Conservation (phyloP, 2,888 invertebrate genomes). For the Cataglyphis altisquamis region DNA sequence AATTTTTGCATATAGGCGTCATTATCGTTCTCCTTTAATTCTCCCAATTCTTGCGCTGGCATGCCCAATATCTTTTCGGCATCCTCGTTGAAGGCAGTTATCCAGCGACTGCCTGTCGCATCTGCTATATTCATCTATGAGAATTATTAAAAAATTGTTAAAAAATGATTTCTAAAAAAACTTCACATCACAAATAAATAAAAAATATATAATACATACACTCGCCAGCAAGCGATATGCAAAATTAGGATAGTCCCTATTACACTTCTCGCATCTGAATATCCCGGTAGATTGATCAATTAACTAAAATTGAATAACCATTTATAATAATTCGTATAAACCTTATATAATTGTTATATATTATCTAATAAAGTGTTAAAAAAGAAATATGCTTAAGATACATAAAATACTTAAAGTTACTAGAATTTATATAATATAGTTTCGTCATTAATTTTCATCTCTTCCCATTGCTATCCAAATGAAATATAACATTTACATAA, state of each 20-base stretch:
- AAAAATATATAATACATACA: slow-evolving; percentile 87
- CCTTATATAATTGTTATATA: background rate
- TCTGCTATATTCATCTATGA: slow-evolving; percentile 95
- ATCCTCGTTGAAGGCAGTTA: slow-evolving; percentile 95
- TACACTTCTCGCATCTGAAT: slow-evolving; percentile 98
- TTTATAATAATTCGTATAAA: background rate
- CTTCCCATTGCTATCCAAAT: background rate
- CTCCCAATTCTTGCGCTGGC: slow-evolving; percentile 92
- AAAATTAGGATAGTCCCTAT: slow-evolving; percentile 93
- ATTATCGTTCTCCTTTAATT: slow-evolving; percentile 90
- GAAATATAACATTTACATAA: background rate
- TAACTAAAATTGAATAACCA: slow-evolving; percentile 85
- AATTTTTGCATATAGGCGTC: slow-evolving; percentile 90
- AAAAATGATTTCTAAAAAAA: background rate
- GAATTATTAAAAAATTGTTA: background rate
- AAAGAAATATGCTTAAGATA: background rate
- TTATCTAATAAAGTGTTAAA: background rate
- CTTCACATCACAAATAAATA: slow-evolving; percentile 10
- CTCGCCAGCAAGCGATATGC: slow-evolving; percentile 92
- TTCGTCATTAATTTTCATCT: background rate
- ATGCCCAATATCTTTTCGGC: slow-evolving; percentile 93
- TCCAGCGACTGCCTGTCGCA: slow-evolving; percentile 95
- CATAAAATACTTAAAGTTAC: background rate
- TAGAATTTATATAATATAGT: background rate
- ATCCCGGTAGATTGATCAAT: slow-evolving; percentile 95